phyloP scores from a whole-genome alignment of 2,888 invertebrate species.

The Aphelenchoides bicaudatus region DNA sequence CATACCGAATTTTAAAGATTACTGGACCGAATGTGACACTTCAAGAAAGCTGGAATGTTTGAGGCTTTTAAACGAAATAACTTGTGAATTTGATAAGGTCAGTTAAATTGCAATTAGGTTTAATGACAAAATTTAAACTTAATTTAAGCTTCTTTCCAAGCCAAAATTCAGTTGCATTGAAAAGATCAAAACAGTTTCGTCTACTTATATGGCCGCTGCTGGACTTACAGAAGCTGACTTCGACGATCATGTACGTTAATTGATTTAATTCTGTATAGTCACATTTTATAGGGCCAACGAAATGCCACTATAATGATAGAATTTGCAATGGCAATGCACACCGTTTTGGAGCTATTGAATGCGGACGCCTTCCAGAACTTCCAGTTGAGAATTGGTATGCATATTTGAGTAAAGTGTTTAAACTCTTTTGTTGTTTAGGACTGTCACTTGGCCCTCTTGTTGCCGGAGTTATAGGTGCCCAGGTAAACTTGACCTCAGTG shows the following conservation, averaged over 20 bases:
- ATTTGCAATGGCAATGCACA: conserved; percentile 86
- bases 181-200: conserved; percentile 96
- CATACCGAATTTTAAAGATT: conserved; percentile 79
- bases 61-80: conserved; percentile 88
- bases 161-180: conserved; percentile 92
- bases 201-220: conserved; percentile 95
- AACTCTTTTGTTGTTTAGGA: conserved; percentile 65
- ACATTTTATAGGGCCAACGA: conserved; percentile 39
- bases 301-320: conserved; percentile 86
- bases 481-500: no score
- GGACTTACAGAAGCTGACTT: conserved; percentile 68
- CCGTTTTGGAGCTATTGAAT: conserved; percentile 87
- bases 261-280: conserved; percentile 8
- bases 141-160: conserved; percentile 75
- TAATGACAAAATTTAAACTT: conserved; percentile 14
- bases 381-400: conserved; percentile 81
- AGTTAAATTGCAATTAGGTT: conserved; percentile 23
- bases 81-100: conserved; percentile 95
- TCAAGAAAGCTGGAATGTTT: conserved; percentile 92
- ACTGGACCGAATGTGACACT: conserved; percentile 69
- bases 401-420: neutral
- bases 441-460: conserved; percentile 85
- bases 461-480: conserved; percentile 89
- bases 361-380: conserved; percentile 93
- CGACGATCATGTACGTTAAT: conserved; percentile 40